A percentile compares a stretch with the other conserved stretches of the same genome.
These are phyloP conservation scores for Oncopodura yosiiana DNA, from an alignment of 1,140 invertebrate genomes.

Conservation along the genomic window DNA sequence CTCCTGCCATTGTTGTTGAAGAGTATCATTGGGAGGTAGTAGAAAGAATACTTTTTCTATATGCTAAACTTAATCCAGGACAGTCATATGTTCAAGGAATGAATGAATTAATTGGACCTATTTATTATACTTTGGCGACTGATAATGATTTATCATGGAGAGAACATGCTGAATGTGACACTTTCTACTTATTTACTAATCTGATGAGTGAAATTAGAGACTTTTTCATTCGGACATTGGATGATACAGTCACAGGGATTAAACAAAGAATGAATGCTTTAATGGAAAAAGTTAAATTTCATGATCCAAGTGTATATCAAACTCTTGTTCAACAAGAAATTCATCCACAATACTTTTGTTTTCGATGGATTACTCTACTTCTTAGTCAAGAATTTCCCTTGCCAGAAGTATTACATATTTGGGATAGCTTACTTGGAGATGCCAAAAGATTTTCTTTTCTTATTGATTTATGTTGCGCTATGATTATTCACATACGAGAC, in stretches of 20 bases:
- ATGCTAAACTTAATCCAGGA: slow-evolving; percentile 95
- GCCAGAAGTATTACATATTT: slow-evolving; percentile 88
- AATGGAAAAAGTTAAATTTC: slow-evolving; percentile 59
- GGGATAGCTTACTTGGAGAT: slow-evolving; percentile 91
- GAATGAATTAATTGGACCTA: slow-evolving; percentile 98
- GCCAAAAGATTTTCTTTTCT: slow-evolving; percentile 78
- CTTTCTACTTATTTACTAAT: slow-evolving; percentile 96
- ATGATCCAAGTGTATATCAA: slow-evolving; percentile 67
- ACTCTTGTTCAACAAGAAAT: slow-evolving; percentile 70
- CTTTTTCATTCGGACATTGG: slow-evolving; percentile 92
- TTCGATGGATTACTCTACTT: slow-evolving; percentile 90
- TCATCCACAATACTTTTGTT: slow-evolving; percentile 90
- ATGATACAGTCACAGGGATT: slow-evolving; percentile 82
- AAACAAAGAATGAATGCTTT: slow-evolving; percentile 63
- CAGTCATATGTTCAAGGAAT: slow-evolving; percentile 96
- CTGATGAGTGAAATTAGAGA: slow-evolving; percentile 94
- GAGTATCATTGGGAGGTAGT: slow-evolving; percentile 96
- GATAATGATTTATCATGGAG: slow-evolving; percentile 71
- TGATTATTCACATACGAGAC: slow-evolving; percentile 78
- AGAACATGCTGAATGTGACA: slow-evolving; percentile 90
- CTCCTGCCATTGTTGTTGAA: too few species aligned
- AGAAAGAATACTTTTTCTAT: slow-evolving; percentile 91
- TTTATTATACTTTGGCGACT: slow-evolving; percentile 92
- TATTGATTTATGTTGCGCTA: slow-evolving; percentile 85
- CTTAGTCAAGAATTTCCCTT: slow-evolving; percentile 95